phyloP scores from a whole-genome alignment of 2,888 invertebrate species.

The Taphrorychus bicolor region DNA sequence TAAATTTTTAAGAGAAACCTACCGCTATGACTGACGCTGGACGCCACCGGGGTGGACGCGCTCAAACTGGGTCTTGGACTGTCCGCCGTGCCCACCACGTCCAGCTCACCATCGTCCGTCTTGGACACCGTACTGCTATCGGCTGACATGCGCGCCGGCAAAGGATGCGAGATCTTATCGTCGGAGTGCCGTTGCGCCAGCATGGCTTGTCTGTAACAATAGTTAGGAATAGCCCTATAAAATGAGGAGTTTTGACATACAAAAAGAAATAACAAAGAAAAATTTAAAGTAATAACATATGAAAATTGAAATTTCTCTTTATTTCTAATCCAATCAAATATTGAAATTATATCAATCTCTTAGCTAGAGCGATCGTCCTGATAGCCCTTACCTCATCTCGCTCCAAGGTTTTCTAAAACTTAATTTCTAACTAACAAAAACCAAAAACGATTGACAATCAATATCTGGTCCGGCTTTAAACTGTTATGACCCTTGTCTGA shows the following conservation, averaged over 20 bases:
- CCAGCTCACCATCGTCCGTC: constrained; percentile 84
- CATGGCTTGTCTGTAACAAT: constrained; percentile 77
- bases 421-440: too few species aligned
- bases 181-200: constrained; percentile 64
- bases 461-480: too few species aligned
- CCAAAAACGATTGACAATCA: too few species aligned
- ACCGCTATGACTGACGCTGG: constrained; percentile 54
- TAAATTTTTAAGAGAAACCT: constrained; percentile 41
- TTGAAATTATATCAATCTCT: too few species aligned
- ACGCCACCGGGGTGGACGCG: constrained; percentile 55
- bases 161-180: constrained; percentile 63
- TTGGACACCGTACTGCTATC: constrained; percentile 66
- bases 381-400: too few species aligned
- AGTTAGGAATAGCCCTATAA: constrained; percentile 39
- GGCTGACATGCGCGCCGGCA: constrained; percentile 60
- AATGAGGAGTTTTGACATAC: neutral
- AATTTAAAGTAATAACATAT: neutral
- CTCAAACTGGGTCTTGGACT: constrained; percentile 73
- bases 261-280: neutral
- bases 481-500: too few species aligned
- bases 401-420: too few species aligned
- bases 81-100: constrained; percentile 88
- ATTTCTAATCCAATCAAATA: too few species aligned
- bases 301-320: neutral
- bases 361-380: too few species aligned